Conservation (phyloP, 2,888 invertebrate genomes). For the Stenoptilia bipunctidactyla region DNA sequence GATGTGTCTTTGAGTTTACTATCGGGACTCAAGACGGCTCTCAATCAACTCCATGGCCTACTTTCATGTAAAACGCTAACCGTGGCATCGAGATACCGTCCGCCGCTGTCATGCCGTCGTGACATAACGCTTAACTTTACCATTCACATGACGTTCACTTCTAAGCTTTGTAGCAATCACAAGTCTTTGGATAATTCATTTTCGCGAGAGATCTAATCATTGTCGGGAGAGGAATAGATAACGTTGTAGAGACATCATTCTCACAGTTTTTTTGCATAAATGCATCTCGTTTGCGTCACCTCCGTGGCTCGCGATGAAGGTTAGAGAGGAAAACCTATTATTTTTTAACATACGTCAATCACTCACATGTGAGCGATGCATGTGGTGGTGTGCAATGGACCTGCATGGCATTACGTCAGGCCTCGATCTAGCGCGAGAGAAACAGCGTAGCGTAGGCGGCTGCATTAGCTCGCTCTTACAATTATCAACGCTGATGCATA, state of each 20-base stretch:
- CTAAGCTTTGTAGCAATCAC: conserved; percentile 5
- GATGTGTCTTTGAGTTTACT: no score
- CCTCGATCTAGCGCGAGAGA: background rate
- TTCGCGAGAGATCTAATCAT: no score
- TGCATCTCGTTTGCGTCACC: no score
- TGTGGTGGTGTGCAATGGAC: background rate
- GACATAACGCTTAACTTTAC: conserved; percentile 27
- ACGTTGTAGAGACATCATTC: no score
- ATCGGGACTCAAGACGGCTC: no score
- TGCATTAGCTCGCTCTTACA: background rate
- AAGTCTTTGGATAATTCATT: no score
- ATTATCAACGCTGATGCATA: background rate
- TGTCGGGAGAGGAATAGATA: no score
- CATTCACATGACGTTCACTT: conserved; percentile 24
- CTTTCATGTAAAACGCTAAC: no score
- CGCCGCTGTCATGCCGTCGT: conserved; percentile 25
- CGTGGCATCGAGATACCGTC: no score
- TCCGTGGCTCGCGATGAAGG: background rate
- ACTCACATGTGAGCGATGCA: background rate
- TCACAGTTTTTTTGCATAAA: no score
- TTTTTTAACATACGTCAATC: background rate
- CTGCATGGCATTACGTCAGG: background rate
- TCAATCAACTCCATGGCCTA: no score
- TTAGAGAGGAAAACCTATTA: background rate
- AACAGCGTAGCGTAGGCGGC: background rate